Base-by-base conservation (phyloP, 2,888 invertebrate species). In the Calameuta idolon region DNA sequence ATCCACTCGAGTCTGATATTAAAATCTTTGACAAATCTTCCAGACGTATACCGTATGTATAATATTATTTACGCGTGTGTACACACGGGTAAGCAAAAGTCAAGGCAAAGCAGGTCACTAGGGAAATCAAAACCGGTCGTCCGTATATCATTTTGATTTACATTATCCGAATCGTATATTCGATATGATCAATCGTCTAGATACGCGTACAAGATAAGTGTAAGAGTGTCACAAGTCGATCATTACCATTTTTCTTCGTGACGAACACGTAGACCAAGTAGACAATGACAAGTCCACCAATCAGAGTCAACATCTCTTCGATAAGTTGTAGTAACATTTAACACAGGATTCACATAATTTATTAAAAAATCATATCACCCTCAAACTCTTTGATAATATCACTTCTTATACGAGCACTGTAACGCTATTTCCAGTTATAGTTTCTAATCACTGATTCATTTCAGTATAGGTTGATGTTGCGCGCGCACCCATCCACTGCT, bases 251-350 rank as follows among this genome's bases (percentile, higher is more conserved):
- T 82, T 85, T 86, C 76, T 81, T 86, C 77, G 80, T 81, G 82
- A 89, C 68, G 76, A 89, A 83, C 73, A 90, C 79, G 85, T 91
- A 91, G 84, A 90, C 80, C 78, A 90, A 81, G 84, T 88, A 91
- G 80, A 84, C 84, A 82, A 91, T 79, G 85, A 90, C 85, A 75
- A 90, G 81, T 75, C 90, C 90, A 76, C 90, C 90, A 81, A 91
- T 87, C 81, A 91, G 81, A 81, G 88, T 87, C 87, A 91, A 86
- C 89, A 91, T 90, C 81, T 90, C 89, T 82, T 85, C 82, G 76
- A 87, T 77, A 73, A 88, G 76, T 87, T 86, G 86, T 81, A 87
- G 85, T 83, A 88, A 87, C 89, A 89, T 89, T 86, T 87, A 87
- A 82, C 83, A 80, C 82, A 74, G 77, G 80, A 80, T 85, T 86